A percentile compares a stretch with the other conserved stretches of the same genome.
Conservation (phyloP, 2,113 vertebrate species). For the Chloroceryle aenea region DNA sequence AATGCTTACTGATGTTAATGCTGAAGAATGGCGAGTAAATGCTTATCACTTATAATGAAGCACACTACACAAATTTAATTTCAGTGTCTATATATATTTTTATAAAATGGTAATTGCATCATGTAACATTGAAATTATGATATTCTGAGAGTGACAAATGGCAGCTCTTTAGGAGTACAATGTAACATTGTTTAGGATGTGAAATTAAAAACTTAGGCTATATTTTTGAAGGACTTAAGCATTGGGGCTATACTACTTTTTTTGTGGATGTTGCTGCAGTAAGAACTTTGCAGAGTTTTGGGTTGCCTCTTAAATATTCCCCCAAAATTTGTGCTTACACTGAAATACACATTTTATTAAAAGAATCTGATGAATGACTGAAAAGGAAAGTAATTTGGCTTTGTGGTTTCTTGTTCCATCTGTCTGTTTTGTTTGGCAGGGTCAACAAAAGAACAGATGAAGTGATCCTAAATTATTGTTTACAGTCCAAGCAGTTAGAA, state of each 20-base stretch:
- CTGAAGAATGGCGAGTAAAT: neutral
- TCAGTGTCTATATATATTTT: neutral
- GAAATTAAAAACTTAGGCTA: neutral
- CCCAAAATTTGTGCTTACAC: neutral
- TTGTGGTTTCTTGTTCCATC: neutral
- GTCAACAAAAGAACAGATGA: neutral
- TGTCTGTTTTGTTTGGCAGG: neutral
- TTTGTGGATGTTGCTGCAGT: neutral
- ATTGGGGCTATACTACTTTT: neutral
- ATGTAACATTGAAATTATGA: neutral
- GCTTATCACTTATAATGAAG: neutral
- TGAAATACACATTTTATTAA: neutral
- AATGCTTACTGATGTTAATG: neutral
- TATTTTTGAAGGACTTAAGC: neutral
- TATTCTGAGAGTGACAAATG: neutral
- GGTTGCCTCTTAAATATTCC: neutral
- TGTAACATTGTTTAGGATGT: neutral
- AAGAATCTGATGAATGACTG: neutral
- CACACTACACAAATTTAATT: too few species aligned
- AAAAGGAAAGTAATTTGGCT: neutral
- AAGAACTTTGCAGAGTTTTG: neutral
- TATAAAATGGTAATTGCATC: neutral
- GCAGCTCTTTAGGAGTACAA: neutral
- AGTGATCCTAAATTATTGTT: neutral
- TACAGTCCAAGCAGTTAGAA: neutral